These are phyloP conservation scores for Cricetomys ansorgei DNA, from an alignment of 2,113 vertebrate species.

Conservation along the genomic window DNA sequence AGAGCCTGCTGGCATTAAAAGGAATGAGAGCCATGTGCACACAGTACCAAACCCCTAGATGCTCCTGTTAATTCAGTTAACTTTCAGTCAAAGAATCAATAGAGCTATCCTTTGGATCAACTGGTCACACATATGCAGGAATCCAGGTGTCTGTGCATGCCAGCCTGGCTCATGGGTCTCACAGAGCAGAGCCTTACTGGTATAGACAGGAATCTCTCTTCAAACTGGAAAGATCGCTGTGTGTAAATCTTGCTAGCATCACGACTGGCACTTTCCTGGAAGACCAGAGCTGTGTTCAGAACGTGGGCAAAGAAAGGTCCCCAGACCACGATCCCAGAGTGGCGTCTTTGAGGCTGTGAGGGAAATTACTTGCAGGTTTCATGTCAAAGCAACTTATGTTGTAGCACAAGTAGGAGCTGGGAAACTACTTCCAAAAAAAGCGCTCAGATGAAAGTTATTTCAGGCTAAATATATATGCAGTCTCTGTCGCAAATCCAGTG, in stretches of 20 bases:
- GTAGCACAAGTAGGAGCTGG: neutral
- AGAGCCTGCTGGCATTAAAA: neutral
- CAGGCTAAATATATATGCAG: neutral
- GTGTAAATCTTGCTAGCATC: neutral
- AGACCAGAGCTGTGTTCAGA: neutral
- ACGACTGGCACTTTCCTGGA: neutral
- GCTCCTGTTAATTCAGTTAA: neutral
- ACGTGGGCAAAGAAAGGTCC: neutral
- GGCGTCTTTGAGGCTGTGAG: neutral
- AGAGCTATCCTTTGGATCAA: neutral
- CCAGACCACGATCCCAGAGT: neutral
- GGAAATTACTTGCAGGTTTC: neutral
- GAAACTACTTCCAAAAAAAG: neutral
- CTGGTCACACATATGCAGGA: too few relatives aligned
- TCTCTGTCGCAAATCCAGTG: neutral
- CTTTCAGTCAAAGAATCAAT: neutral
- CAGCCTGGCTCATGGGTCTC: neutral
- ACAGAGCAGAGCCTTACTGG: neutral
- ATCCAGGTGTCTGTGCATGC: rapidly evolving
- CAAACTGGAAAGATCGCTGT: neutral
- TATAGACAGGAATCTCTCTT: neutral
- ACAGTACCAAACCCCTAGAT: neutral
- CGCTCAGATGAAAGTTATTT: neutral
- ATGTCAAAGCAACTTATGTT: neutral
- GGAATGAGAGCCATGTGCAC: neutral